Base-by-base conservation (phyloP, 2,888 invertebrate species). In the Danaus chrysippus region DNA sequence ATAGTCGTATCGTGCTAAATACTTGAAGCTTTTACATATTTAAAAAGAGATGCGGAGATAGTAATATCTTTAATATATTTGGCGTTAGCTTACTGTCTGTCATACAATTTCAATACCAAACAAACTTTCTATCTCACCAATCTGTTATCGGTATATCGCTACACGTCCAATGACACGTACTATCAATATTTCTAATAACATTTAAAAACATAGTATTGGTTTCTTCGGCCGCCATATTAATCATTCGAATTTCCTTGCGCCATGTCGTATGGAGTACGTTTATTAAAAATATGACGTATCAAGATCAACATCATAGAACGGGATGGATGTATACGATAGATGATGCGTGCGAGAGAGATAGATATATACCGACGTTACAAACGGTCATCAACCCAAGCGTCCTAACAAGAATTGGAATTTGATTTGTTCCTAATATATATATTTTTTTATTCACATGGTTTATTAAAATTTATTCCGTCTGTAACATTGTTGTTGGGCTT, bases 271-370 rank as follows among this genome's bases (percentile, higher is more conserved):
- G 80, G 79, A 82, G 85, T 91, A 86, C 90, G 90, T 90, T 91
- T 91, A 90, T 91, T 90, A 91, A 91, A 91, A 91, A 89, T 88
- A 84, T 90, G 91, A 91, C 90, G 90, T 91, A 90, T 91, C 89
- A 89, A 91, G 91, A 91, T 91, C 91, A 90, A 88, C 89, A 89
- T 90, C 88, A 78, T 81, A 78, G 84, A 88, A 79, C 69, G 83
- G 77, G 84, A 89, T 78, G 74, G 76, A 71, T 71, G 77, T 77
- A 78, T 77, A 73, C 71, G 70, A 71, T 49, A 71, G 71, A 69
- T 70, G 64, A 70, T 49, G 70, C 64, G 86, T 73, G 75, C 64
- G 83, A 90, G 79, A 71, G 83, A 82, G 89, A 87, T 69, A 73
- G 82, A 78, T 67, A 76, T 77, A 80, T 82, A 84, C 87, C 88